phyloP scores from a whole-genome alignment of 2,888 invertebrate species.

The Chloromyia formosa region DNA sequence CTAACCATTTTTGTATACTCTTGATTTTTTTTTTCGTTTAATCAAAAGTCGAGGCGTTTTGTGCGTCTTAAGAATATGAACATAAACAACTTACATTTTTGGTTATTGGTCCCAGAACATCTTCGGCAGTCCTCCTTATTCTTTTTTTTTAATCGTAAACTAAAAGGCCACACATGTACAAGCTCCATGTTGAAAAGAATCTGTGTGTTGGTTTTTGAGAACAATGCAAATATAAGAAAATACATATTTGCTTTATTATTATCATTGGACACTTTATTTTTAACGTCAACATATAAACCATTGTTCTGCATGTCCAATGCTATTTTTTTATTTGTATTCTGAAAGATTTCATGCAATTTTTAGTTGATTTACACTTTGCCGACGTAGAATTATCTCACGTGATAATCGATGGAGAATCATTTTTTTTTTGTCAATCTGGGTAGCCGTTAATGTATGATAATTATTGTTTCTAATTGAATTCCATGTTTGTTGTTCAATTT shows the following conservation, averaged over 20 bases:
- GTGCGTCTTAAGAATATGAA: too few relatives aligned
- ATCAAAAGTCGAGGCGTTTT: too few relatives aligned
- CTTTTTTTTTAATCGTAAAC: too few relatives aligned
- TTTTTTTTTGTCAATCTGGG: too few relatives aligned
- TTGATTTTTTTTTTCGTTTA: too few relatives aligned
- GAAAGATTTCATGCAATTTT: not conserved
- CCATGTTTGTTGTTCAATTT: too few relatives aligned
- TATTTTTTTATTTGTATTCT: not conserved
- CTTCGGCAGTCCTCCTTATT: not conserved
- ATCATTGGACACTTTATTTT: slow-evolving; percentile 8
- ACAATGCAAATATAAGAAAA: not conserved
- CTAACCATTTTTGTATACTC: too few relatives aligned
- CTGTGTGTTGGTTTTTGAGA: not conserved
- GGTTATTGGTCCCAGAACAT: not conserved
- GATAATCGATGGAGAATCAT: not conserved
- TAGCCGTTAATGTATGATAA: too few relatives aligned
- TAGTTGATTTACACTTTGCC: not conserved
- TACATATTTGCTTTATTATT: not conserved
- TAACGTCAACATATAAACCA: not conserved
- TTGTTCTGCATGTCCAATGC: not conserved
- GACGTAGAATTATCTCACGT: not conserved
- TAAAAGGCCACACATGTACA: not conserved
- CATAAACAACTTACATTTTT: not conserved
- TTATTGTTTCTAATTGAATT: too few relatives aligned
- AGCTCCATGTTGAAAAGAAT: not conserved